These are phyloP conservation scores for Prunella fulvescens DNA, from an alignment of 2,113 vertebrate species.

Conservation along the genomic window DNA sequence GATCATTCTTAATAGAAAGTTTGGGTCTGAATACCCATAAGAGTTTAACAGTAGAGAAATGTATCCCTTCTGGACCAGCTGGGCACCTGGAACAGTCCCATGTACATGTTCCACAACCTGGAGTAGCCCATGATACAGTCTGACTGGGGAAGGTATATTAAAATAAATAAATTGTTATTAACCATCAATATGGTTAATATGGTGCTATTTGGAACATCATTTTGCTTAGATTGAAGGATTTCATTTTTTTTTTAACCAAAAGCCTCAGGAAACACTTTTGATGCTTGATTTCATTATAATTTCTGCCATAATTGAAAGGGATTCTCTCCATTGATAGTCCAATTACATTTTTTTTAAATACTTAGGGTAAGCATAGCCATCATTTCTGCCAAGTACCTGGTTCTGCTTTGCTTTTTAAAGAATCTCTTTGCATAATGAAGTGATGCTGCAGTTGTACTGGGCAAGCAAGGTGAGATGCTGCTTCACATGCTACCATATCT, in stretches of 20 bases:
- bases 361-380: not conserved
- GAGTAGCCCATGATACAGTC: not conserved
- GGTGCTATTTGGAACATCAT: not conserved
- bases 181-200: not conserved
- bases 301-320: not conserved
- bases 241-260: not conserved
- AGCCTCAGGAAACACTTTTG: not conserved
- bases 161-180: not conserved
- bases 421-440: not conserved
- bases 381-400: not conserved
- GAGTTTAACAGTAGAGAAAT: not conserved
- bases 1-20: not conserved
- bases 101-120: accelerated
- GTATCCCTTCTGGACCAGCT: not conserved
- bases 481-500: not conserved
- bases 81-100: not conserved
- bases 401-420: not conserved
- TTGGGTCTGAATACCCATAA: not conserved
- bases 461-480: not conserved
- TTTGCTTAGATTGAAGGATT: not conserved
- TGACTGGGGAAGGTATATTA: not conserved
- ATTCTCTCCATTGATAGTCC: not conserved
- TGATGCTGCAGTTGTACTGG: not conserved
- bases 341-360: not conserved
- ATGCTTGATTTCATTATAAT: not conserved